These are phyloP conservation scores for Hypanus sabinus DNA, from an alignment of 2,113 vertebrate genomes.

Conservation along the genomic window DNA sequence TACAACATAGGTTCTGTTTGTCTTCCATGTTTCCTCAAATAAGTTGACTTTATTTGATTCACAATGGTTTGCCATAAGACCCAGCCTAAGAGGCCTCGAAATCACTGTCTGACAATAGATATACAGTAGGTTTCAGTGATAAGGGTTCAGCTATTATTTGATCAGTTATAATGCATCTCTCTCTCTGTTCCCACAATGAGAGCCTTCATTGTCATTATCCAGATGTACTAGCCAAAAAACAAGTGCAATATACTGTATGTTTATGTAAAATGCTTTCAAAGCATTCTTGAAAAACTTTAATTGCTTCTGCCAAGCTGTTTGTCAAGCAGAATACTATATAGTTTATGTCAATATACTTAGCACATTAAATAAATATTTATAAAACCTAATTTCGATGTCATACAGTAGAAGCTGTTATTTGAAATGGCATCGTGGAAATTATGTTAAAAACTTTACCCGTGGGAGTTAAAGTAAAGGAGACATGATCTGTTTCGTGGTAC, in stretches of 20 bases:
- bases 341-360: neutral
- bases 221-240: neutral
- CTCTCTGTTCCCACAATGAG: no score
- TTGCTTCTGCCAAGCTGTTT: neutral
- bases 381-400: conserved; percentile 18
- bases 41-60: no score
- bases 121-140: neutral
- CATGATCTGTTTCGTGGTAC: neutral
- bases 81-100: no score
- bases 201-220: neutral
- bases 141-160: neutral
- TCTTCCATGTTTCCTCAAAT: no score
- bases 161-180: no score
- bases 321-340: neutral
- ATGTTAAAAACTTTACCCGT: neutral
- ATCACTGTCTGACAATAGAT: no score
- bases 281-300: neutral
- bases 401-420: neutral
- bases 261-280: neutral
- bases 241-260: conserved; percentile 11
- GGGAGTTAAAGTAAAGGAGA: conserved; percentile 18
- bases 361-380: conserved; percentile 26
- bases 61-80: no score
- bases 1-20: no score
- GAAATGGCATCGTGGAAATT: neutral